Evolutionary conservation across 2,888 invertebrate genomes (phyloP).

Genomic region (Drosophila siamana): DNA sequence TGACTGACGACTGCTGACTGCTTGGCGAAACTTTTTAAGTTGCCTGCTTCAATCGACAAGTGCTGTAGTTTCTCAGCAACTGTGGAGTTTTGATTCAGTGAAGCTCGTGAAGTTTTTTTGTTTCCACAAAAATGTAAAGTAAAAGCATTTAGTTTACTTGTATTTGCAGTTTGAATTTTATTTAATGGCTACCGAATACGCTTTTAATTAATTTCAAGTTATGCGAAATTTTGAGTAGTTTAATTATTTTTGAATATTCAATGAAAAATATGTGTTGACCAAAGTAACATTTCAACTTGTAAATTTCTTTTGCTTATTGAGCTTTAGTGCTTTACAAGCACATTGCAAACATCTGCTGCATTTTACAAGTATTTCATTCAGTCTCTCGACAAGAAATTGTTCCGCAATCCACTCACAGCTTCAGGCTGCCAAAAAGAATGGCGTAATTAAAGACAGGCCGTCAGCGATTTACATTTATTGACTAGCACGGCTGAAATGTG

Average conservation of each 20-base stretch:
- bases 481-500: conserved; percentile 65
- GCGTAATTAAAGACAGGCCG: conserved; percentile 64
- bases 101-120: neutral
- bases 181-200: neutral
- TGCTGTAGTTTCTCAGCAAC: conserved; percentile 37
- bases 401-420: neutral
- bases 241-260: too few species aligned
- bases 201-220: neutral
- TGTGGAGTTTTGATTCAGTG: neutral
- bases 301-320: too few species aligned
- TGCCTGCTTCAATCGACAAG: conserved; percentile 51
- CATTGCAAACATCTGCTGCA: too few species aligned
- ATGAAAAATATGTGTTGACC: too few species aligned
- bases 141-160: neutral
- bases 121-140: neutral
- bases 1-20: conserved; percentile 55
- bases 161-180: neutral
- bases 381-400: too few species aligned
- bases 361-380: too few species aligned
- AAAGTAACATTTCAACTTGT: too few species aligned
- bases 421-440: conserved; percentile 15
- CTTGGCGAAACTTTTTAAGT: conserved; percentile 58
- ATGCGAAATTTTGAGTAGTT: too few species aligned
- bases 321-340: too few species aligned
- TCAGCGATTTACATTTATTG: conserved; percentile 57